Evolutionary conservation across 2,797 vertebrate genomes (phyloP).

Genomic region (Manis javanica): DNA sequence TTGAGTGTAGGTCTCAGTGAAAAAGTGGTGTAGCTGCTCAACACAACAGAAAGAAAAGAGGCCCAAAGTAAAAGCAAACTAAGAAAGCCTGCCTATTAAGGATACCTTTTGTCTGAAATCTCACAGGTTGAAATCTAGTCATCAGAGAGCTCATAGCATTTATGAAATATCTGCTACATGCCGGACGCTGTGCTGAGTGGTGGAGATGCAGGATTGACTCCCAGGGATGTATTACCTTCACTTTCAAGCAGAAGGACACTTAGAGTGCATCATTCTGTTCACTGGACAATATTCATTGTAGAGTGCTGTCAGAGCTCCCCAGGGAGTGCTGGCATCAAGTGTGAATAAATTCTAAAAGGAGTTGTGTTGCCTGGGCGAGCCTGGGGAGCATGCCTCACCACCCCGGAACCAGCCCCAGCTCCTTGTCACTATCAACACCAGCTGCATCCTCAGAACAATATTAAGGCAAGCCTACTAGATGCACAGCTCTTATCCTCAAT

Average conservation of each 20-base stretch:
- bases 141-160: background rate
- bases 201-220: background rate
- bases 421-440: background rate
- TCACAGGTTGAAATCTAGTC: background rate
- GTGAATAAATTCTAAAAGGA: background rate
- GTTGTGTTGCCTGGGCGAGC: background rate
- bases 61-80: background rate
- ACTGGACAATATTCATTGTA: background rate
- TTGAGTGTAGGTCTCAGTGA: background rate
- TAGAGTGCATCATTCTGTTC: background rate
- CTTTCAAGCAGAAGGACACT: background rate
- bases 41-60: slow-evolving; percentile 78
- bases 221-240: background rate
- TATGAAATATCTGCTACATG: background rate
- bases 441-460: background rate
- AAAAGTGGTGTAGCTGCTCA: slow-evolving; percentile 71
- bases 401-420: fast-evolving
- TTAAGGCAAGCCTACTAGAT: background rate
- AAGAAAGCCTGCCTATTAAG: background rate
- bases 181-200: background rate
- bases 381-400: background rate
- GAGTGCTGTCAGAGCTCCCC: background rate
- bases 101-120: background rate
- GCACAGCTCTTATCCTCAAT: background rate
- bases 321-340: background rate